These are phyloP conservation scores for Portunus trituberculatus DNA, from an alignment of 1,140 invertebrate genomes.

Conservation along the genomic window DNA sequence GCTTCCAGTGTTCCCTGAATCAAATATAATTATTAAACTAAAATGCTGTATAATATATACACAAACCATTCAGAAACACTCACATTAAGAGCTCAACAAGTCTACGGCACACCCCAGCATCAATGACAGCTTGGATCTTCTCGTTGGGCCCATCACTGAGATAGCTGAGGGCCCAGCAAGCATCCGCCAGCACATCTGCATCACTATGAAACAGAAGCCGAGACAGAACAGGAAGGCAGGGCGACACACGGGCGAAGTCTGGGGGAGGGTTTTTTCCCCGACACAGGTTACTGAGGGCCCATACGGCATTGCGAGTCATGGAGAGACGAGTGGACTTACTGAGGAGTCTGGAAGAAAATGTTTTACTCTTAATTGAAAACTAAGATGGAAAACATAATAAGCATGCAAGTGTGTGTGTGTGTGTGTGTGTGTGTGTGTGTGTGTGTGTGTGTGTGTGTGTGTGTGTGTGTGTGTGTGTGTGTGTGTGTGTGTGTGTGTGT, in stretches of 20 bases:
- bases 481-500: no score
- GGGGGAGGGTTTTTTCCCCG: slow-evolving; percentile 98
- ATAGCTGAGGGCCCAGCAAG: slow-evolving; percentile 97
- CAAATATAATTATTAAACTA: no score
- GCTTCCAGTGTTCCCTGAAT: no score
- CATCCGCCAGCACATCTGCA: slow-evolving; percentile 94
- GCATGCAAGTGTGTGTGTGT: no score
- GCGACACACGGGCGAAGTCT: slow-evolving; percentile 88
- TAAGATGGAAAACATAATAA: no score
- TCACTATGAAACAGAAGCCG: slow-evolving; percentile 94
- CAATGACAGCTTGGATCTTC: slow-evolving; percentile 98
- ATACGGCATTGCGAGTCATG: slow-evolving; percentile 98
- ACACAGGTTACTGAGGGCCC: slow-evolving; percentile 97
- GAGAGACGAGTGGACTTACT: slow-evolving; percentile 91
- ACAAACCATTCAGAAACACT: slow-evolving; percentile 33
- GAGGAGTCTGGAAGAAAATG: slow-evolving; percentile 82
- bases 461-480: no score
- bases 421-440: background rate
- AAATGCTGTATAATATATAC: background rate
- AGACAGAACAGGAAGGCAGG: slow-evolving; percentile 92
- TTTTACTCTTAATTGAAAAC: no score
- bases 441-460: no score
- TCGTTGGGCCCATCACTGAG: slow-evolving; percentile 98
- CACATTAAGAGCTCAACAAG: slow-evolving; percentile 96
- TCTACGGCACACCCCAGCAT: slow-evolving; percentile 95